phyloP scores from a whole-genome alignment of 2,113 vertebrate genomes.

The Eulemur rufifrons region DNA sequence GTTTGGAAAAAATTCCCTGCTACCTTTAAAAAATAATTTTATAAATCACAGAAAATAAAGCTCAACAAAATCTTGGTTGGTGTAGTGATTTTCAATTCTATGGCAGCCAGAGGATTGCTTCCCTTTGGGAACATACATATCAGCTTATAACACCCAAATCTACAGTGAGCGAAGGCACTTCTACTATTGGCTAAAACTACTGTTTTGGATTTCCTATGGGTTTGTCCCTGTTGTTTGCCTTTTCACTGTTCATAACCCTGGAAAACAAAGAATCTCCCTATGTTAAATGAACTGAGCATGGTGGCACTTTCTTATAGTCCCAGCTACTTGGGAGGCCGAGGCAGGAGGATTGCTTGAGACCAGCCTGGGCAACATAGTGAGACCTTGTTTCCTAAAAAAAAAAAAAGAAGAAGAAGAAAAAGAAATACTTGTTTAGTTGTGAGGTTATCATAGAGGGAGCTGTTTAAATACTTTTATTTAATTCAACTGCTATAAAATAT shows the following conservation, averaged over 20 bases:
- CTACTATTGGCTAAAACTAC: neutral
- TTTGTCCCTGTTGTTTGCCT: neutral
- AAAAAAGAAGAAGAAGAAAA: neutral
- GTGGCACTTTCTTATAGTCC: neutral
- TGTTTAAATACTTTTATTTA: conserved; percentile 5
- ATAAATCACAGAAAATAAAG: neutral
- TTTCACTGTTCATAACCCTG: neutral
- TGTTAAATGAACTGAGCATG: neutral
- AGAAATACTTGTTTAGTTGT: neutral
- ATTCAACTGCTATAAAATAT: neutral
- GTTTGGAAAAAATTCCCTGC: neutral
- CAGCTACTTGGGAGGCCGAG: neutral
- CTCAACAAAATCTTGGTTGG: neutral
- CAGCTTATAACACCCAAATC: neutral
- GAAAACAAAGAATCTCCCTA: neutral
- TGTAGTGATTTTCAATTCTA: neutral
- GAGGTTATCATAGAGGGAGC: conserved; percentile 1
- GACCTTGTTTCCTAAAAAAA: neutral
- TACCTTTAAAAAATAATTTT: neutral
- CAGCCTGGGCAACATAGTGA: neutral
- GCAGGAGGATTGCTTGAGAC: neutral
- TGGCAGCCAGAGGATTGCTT: neutral
- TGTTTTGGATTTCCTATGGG: neutral
- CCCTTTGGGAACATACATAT: neutral
- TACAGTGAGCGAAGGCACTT: neutral